phyloP scores from a whole-genome alignment of 2,113 vertebrate genomes.

The Cyprinodon tularosa region DNA sequence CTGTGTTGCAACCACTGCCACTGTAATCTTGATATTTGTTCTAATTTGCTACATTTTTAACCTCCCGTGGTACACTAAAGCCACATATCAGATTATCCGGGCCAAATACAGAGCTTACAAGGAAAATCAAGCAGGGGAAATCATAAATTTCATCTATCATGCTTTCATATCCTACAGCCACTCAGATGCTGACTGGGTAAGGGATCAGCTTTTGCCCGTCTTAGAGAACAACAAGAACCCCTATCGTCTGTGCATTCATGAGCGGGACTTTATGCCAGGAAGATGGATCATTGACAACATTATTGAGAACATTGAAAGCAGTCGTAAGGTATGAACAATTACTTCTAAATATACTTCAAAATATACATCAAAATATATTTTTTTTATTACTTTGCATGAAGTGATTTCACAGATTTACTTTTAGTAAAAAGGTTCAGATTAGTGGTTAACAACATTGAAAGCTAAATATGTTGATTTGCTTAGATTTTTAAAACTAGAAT shows the following conservation, averaged over 20 bases:
- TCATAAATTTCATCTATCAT: slow-evolving; percentile 73
- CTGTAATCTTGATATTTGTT: slow-evolving; percentile 61
- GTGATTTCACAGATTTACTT: background rate
- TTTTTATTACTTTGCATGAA: background rate
- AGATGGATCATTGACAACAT: slow-evolving; percentile 91
- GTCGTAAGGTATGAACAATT: slow-evolving; percentile 75
- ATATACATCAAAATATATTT: background rate
- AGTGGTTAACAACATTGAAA: too few species aligned
- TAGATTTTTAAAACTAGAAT: too few species aligned
- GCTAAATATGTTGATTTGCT: too few species aligned
- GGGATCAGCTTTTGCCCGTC: slow-evolving; percentile 76
- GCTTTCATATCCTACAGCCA: slow-evolving; percentile 89
- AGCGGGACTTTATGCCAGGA: slow-evolving; percentile 87
- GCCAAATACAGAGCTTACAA: slow-evolving; percentile 79
- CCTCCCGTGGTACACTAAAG: slow-evolving; percentile 82
- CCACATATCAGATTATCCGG: slow-evolving; percentile 79
- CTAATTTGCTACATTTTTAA: slow-evolving; percentile 83
- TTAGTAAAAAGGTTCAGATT: background rate
- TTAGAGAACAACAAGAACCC: slow-evolving; percentile 80
- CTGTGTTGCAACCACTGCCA: slow-evolving; percentile 73
- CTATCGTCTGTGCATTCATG: slow-evolving; percentile 85
- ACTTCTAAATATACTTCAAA: background rate
- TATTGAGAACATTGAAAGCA: slow-evolving; percentile 87
- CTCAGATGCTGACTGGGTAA: slow-evolving; percentile 85
- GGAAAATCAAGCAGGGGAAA: slow-evolving; percentile 37